phyloP scores from a whole-genome alignment of 2,888 invertebrate species.

The Clistopyga incitator region DNA sequence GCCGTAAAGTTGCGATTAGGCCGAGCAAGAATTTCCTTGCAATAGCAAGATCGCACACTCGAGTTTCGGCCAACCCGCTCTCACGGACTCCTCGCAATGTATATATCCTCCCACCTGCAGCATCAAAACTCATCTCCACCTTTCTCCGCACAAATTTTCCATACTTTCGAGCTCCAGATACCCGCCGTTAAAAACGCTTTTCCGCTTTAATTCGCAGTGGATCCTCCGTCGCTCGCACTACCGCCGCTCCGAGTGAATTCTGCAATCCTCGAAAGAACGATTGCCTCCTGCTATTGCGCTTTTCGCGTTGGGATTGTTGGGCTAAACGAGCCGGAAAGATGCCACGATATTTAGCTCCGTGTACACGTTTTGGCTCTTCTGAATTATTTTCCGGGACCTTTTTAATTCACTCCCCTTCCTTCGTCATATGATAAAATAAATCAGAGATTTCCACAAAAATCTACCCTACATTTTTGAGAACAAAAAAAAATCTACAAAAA shows the following conservation, averaged over 20 bases:
- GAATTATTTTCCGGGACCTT: too few relatives aligned
- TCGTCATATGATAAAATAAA: too few relatives aligned
- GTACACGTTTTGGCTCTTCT: background rate
- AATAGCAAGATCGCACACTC: conserved; percentile 35
- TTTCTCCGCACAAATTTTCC: background rate
- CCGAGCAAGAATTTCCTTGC: conserved; percentile 48
- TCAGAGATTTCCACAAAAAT: too few relatives aligned
- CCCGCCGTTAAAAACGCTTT: conserved; percentile 44
- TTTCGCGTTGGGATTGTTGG: conserved; percentile 2
- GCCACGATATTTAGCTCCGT: background rate
- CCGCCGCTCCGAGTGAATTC: conserved; percentile 15
- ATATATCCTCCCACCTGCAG: conserved; percentile 21
- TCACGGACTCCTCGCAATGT: conserved; percentile 5
- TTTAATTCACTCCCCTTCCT: too few relatives aligned
- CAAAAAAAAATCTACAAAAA: too few relatives aligned
- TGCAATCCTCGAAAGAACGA: conserved; percentile 40
- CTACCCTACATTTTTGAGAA: too few relatives aligned
- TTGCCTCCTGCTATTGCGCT: conserved; percentile 22
- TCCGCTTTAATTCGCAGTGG: conserved; percentile 49
- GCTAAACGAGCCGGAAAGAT: background rate
- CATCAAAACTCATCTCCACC: conserved; percentile 9
- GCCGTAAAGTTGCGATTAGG: conserved; percentile 75
- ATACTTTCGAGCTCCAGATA: conserved; percentile 36
- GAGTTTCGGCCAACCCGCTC: conserved; percentile 14
- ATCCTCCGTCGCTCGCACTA: background rate